Conservation (phyloP, 1,140 invertebrate species). For the Drosophila seguyi region DNA sequence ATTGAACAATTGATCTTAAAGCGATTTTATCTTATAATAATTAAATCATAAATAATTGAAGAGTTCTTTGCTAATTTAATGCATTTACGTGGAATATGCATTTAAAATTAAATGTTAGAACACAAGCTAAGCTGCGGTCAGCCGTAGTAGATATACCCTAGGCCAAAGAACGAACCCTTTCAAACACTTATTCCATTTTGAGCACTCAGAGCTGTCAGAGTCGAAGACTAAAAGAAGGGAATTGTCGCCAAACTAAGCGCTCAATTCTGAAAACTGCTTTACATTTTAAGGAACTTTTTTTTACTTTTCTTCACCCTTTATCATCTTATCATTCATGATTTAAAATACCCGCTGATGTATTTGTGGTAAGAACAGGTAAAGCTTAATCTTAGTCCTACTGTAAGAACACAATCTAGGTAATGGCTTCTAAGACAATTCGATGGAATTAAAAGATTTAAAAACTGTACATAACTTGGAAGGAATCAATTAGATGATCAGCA, state of each 20-base stretch:
- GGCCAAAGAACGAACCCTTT: slow-evolving; percentile 10
- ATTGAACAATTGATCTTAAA: slow-evolving; percentile 42
- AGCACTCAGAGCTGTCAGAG: slow-evolving; percentile 10
- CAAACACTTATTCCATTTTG: slow-evolving; percentile 9
- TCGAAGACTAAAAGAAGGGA: slow-evolving; percentile 1
- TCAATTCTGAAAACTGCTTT: slow-evolving; percentile 1
- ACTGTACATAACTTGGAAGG: slow-evolving; percentile 15
- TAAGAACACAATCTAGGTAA: slow-evolving; percentile 45
- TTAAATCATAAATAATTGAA: slow-evolving; percentile 41
- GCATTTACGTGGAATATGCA: slow-evolving; percentile 13
- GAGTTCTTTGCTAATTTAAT: slow-evolving; percentile 17
- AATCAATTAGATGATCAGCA: slow-evolving; percentile 15
- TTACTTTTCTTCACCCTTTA: neutral
- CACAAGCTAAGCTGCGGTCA: slow-evolving; percentile 2
- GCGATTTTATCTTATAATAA: slow-evolving; percentile 62
- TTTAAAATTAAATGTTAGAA: slow-evolving; percentile 34
- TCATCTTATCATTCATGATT: neutral
- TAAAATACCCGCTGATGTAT: neutral
- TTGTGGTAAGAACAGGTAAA: slow-evolving; percentile 58
- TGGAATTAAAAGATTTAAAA: slow-evolving; percentile 1
- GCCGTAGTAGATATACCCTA: slow-evolving; percentile 1
- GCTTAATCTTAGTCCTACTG: slow-evolving; percentile 52
- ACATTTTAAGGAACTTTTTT: neutral
- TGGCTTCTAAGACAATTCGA: slow-evolving; percentile 33
- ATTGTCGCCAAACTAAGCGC: slow-evolving; percentile 2